Evolutionary conservation across 2,113 vertebrate species (phyloP), one percentile per base, ranked within the genome.

Genomic region (Myrmecobius fasciatus): DNA sequence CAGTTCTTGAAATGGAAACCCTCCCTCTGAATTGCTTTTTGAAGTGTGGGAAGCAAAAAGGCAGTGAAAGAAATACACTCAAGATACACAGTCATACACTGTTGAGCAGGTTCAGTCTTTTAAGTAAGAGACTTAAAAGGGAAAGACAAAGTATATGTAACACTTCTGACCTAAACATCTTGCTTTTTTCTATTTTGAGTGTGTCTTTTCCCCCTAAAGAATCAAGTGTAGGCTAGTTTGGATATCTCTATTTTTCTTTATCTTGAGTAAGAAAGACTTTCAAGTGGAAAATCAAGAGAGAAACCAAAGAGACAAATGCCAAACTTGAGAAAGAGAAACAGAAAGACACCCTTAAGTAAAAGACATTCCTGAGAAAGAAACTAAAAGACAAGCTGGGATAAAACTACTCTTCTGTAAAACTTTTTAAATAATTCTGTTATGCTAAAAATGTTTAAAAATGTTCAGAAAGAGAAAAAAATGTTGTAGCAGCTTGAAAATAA

Each of bases 51-150:
- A 22, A 6, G 26, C 1, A 8, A 46, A 43, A 52, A 91, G 92
- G 51, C 28, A 96, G 17, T 0, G 43, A 89, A 93, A 46, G n/a
- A 91, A 95, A 94, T 67, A 53, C 9, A 93, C 56, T 83, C 1
- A 47, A 95, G 92, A 93, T 22, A 48, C 89, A 91, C 5, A 93
- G 36, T 51, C 92, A 91, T 9, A 14, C 89, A 92, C 8, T 53
- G 25, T 48, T 91, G 75, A 93, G 11, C 20, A 89, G 8, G 25
- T 91, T 93, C 20, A 83, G 8, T 92, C 17, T 95, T 91, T 67
- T 56, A 93, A 90, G 52, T 96, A 89, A 43, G 60, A 83, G 0
- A 93, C n/a, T 94, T 93, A 92, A 95, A 96, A 91, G 31, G 89
- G 8, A 95, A 94, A 92, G 53, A 90, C 51, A 92, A 92, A 90